phyloP scores from a whole-genome alignment of 2,113 vertebrate species.

The Zosterops japonicus region DNA sequence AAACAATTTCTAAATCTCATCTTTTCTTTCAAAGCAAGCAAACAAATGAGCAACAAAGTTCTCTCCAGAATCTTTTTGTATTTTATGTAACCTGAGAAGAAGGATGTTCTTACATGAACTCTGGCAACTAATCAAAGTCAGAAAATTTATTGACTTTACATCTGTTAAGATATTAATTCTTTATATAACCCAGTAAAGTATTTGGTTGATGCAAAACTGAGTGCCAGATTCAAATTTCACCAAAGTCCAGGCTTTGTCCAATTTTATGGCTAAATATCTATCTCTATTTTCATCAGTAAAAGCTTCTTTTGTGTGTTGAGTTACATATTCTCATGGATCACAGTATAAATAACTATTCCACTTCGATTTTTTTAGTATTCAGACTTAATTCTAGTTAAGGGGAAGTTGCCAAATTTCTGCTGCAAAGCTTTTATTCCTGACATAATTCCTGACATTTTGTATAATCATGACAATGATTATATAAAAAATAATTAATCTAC shows the following conservation, averaged over 20 bases:
- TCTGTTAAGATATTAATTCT: neutral
- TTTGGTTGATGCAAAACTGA: neutral
- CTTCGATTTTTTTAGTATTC: neutral
- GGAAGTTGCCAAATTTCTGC: neutral
- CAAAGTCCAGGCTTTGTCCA: neutral
- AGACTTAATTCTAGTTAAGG: neutral
- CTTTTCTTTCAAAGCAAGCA: neutral
- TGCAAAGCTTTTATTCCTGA: neutral
- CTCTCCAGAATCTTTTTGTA: neutral
- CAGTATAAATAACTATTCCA: neutral
- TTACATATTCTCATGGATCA: neutral
- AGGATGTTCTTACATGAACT: neutral
- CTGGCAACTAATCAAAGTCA: neutral
- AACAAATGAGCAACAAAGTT: neutral
- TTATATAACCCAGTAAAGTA: neutral
- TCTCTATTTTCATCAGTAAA: neutral
- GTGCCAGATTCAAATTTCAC: neutral
- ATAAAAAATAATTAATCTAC: neutral
- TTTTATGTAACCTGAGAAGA: neutral
- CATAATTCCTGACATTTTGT: too few species aligned
- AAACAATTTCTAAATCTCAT: neutral
- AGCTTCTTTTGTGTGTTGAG: neutral
- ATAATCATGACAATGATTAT: neutral
- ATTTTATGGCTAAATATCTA: neutral
- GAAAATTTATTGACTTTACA: neutral